Conservation (phyloP, 2,113 vertebrate species). For the Catharus bicknelli region DNA sequence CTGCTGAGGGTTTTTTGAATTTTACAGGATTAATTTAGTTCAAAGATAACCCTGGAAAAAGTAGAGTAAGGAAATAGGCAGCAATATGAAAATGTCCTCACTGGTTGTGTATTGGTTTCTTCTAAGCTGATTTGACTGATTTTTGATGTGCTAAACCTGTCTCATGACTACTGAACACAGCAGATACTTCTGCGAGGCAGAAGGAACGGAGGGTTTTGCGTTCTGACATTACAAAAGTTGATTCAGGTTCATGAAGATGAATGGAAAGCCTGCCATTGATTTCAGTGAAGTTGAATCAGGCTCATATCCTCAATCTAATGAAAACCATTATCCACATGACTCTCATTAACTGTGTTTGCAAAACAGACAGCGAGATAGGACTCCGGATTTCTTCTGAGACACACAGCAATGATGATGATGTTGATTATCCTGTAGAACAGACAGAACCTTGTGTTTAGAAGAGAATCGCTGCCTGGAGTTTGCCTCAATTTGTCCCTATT, state of each 20-base stretch:
- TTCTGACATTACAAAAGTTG: background rate
- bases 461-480: background rate
- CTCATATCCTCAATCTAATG: conserved; percentile 61
- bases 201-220: background rate
- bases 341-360: conserved; percentile 56
- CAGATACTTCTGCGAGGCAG: background rate
- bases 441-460: background rate
- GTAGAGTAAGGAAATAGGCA: background rate
- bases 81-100: background rate
- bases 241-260: conserved; percentile 22
- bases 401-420: background rate
- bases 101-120: background rate
- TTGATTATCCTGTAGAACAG: background rate
- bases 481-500: background rate
- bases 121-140: background rate
- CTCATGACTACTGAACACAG: background rate
- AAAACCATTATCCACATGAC: conserved; percentile 45
- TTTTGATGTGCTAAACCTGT: background rate
- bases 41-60: background rate
- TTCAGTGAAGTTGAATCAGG: conserved; percentile 34
- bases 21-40: background rate
- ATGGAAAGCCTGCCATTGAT: conserved; percentile 44
- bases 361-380: conserved; percentile 41
- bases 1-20: background rate
- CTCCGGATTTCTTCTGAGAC: conserved; percentile 2